Conservation (phyloP, 2,113 vertebrate species). For the Arenaria interpres region DNA sequence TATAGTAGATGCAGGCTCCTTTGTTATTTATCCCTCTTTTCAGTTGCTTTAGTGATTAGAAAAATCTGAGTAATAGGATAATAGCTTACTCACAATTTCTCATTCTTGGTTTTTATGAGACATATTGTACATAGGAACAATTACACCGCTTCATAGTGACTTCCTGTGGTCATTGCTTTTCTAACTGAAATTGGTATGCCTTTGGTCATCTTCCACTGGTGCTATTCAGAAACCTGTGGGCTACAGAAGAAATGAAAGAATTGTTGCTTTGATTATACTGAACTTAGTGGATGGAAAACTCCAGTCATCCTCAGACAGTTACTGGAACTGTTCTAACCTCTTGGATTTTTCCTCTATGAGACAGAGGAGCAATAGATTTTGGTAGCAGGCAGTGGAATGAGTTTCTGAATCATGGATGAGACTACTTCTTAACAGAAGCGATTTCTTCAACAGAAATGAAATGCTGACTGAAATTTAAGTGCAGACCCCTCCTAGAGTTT, state of each 20-base stretch:
- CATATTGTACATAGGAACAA: neutral
- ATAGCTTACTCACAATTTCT: neutral
- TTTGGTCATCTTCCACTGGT: neutral
- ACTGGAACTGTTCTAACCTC: neutral
- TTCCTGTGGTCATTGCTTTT: neutral
- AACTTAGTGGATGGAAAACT: neutral
- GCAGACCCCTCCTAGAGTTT: neutral
- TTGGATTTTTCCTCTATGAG: neutral
- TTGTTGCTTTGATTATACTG: neutral
- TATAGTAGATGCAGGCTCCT: neutral
- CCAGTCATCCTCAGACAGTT: neutral
- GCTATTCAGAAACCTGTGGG: neutral
- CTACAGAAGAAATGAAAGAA: neutral
- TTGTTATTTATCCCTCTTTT: neutral
- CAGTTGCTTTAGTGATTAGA: neutral
- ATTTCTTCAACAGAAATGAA: neutral
- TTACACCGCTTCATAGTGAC: neutral
- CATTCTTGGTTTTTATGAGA: neutral
- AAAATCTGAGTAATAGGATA: neutral
- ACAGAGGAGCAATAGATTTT: neutral
- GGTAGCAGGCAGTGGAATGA: neutral
- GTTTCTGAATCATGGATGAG: neutral
- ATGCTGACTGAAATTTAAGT: neutral
- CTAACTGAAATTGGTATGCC: neutral
- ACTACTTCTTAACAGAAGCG: neutral